Conservation (phyloP, 2,888 invertebrate species). For the Lacanobia oleracea region DNA sequence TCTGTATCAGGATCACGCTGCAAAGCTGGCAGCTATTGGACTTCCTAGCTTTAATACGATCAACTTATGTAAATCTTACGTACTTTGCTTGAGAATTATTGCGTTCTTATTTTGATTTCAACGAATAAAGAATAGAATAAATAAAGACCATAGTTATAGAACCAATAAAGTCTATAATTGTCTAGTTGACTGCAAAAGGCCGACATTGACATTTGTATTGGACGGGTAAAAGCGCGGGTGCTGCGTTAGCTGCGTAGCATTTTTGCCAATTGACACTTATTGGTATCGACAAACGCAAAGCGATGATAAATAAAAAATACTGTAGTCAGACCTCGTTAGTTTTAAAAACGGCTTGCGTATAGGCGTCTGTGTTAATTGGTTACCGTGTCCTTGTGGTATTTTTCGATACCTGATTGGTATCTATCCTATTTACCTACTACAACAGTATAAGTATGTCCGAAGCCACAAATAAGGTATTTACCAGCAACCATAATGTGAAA, state of each 20-base stretch:
- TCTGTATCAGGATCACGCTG: conserved; percentile 34
- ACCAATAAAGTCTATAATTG: conserved; percentile 2
- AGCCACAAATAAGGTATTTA: too few species aligned
- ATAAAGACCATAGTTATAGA: background rate
- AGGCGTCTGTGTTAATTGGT: background rate
- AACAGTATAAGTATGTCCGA: too few species aligned
- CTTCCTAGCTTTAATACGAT: conserved; percentile 25
- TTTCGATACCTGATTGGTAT: too few species aligned
- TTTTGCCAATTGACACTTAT: conserved; percentile 24
- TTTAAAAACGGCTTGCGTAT: background rate
- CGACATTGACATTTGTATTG: conserved; percentile 12
- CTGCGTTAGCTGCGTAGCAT: conserved; percentile 1
- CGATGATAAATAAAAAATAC: background rate
- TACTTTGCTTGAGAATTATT: conserved; percentile 13
- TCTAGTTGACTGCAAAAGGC: background rate
- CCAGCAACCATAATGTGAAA: background rate
- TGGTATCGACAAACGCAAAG: conserved; percentile 11
- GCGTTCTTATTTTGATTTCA: background rate
- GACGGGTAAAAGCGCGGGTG: conserved; percentile 1
- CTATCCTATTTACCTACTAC: too few species aligned
- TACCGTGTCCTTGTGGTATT: too few species aligned
- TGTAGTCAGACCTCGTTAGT: conserved; percentile 1
- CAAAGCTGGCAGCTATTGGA: conserved; percentile 35
- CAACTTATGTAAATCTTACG: conserved; percentile 15
- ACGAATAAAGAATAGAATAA: background rate